Evolutionary conservation across 2,113 vertebrate genomes (phyloP).

Genomic region (Callopanchax toddi): DNA sequence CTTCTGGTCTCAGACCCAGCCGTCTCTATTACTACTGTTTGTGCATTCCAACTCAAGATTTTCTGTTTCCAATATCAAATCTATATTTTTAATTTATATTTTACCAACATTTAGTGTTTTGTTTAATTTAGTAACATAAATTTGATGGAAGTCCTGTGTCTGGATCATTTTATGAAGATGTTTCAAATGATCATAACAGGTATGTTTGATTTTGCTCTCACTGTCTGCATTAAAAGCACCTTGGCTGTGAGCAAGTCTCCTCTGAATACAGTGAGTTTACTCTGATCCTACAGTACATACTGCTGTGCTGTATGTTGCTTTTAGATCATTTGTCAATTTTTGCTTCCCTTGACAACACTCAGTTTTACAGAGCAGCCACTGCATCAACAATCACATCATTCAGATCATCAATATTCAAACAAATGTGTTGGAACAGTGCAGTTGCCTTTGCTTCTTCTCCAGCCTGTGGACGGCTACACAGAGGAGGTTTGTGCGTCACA

Average conservation of each 20-base stretch:
- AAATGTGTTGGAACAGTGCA: neutral
- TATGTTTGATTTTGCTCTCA: too few relatives aligned
- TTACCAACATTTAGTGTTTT: too few relatives aligned
- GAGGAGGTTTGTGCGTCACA: constrained; percentile 63
- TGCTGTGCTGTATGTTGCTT: too few relatives aligned
- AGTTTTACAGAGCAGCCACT: neutral
- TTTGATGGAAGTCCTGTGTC: too few relatives aligned
- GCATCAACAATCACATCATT: neutral
- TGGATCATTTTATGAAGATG: too few relatives aligned
- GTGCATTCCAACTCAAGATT: constrained; percentile 11
- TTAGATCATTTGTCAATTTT: neutral
- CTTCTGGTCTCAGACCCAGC: neutral
- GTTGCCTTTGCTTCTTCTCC: neutral
- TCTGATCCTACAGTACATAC: neutral
- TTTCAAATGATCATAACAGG: too few relatives aligned
- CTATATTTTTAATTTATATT: neutral
- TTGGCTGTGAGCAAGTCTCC: too few relatives aligned
- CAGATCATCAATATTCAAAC: neutral
- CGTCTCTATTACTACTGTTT: neutral
- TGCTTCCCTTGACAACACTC: neutral
- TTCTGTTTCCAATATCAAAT: constrained; percentile 1
- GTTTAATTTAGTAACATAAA: too few relatives aligned
- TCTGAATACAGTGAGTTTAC: neutral
- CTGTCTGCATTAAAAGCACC: too few relatives aligned
- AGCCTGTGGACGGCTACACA: constrained; percentile 56